Evolutionary conservation across 2,888 invertebrate genomes (phyloP), one percentile per base, ranked within the genome.

Genomic region (Epiblema foenella): DNA sequence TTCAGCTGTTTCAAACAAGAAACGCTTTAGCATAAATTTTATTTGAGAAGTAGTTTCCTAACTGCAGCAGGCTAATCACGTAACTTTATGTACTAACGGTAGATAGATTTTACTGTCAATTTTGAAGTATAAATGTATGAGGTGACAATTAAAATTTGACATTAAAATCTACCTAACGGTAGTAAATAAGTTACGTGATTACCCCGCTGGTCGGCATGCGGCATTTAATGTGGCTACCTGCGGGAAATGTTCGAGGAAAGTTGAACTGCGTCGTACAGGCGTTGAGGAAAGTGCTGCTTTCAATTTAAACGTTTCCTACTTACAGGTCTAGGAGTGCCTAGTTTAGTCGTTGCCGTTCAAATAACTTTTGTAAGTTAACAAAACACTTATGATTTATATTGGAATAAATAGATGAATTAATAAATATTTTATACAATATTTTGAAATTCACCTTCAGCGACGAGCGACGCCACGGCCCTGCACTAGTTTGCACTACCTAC

Each of bases 241-340:
- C 64, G 54, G 64, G 52, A 64, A 64, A 64, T 54, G 52, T 64
- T 64, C 20, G 24, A 64, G 64, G 39, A 64, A 64, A 64, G 64
- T 64, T 64, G n/a, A 64, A 64, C 20, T 10, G 51, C 15, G 58
- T n/a, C 59, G 42, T 17, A 62, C 62, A 42, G 33, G 49, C 49
- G 51, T 49, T 20, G 37, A 39, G 64, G 64, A 64, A 64, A 52
- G 37, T 39, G 24, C 39, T n/a, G 51, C 59, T 59, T 67, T 58
- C 46, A 49, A 67, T 67, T 67, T 33, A 52, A 59, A 39, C 12
- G 39, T 51, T 59, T 63, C 18, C 33, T 37, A 49, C 51, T 60
- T 52, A 20, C 51, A 68, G 24, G 42, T 39, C 33, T 60, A 42
- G 39, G 39, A 68, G 42, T 42, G 17, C 60, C 52, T 18, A 64